Conservation (phyloP, 2,113 vertebrate species). For the Aegithalos caudatus region DNA sequence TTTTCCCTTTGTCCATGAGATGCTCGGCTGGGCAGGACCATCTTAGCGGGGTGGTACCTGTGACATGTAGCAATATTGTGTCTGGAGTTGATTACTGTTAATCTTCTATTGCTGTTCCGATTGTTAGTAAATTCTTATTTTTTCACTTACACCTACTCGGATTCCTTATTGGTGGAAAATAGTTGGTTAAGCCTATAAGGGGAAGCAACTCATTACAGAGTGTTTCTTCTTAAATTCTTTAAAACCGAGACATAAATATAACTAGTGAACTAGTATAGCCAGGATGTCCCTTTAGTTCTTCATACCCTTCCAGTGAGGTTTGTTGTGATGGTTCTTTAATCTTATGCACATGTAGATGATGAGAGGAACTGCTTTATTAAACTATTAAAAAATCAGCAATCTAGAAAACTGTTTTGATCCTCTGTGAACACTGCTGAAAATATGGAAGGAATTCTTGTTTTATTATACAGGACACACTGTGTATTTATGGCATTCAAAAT, state of each 20-base stretch:
- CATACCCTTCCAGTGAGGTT: not conserved
- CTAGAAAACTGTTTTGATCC: not conserved
- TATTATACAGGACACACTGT: not conserved
- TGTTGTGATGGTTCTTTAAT: not conserved
- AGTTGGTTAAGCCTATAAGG: not conserved
- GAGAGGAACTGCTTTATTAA: not conserved
- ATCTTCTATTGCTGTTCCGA: not conserved
- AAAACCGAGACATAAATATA: not conserved
- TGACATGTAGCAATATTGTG: not conserved
- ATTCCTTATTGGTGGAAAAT: not conserved
- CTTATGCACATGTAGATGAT: not conserved
- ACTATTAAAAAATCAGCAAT: not conserved
- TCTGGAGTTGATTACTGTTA: not conserved
- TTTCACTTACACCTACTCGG: not conserved
- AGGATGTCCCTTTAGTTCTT: not conserved
- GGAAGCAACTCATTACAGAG: not conserved
- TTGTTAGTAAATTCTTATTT: not conserved
- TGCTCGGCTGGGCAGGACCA: fast-evolving
- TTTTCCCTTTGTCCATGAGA: not conserved
- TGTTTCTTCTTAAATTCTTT: not conserved
- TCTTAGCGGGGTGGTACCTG: too few species aligned
- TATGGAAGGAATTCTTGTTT: not conserved
- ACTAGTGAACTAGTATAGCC: not conserved
- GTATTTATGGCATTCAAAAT: not conserved
- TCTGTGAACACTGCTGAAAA: not conserved